Base-by-base conservation (phyloP, 2,797 vertebrate species). In the Sparidentex hasta region DNA sequence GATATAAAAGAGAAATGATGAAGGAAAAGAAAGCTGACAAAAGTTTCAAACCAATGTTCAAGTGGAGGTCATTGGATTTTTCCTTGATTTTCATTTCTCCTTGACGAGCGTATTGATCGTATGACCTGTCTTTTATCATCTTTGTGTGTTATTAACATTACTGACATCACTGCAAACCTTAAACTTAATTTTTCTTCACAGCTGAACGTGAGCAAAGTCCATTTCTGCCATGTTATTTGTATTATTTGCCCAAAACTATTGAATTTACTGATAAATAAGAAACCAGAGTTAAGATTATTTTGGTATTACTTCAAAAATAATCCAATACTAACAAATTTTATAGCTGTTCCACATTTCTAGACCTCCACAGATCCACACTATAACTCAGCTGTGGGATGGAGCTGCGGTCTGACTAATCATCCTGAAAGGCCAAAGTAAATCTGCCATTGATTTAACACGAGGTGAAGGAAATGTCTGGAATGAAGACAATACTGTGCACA, bases 401-500 rank as follows among this genome's bases (percentile, higher is more conserved):
- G 29, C 52, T 66, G 43, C 57, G 57, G 44, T 76, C 82, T 69
- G 56, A 71, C 29, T 78, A 51, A 89, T 69, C 68, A 13, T 61
- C 43, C 25, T 41, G 4, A 76, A 68, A 1, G 2, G 52, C n/a
- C 12, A 43, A 61, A 78, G 61, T 71, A 76, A 85, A 82, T 67
- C 20, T 59, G 3, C 12, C 54, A 77, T 77, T 73, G 82, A 86
- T 82, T 85, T 64, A 43, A 75, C 65, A 85, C 18, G 48, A 71
- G 38, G 21, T n/a, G 33, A 71, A 69, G 50, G 61, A 83, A 87
- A 76, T 8, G 43, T 17, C 50, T 43, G 52, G 27, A 61, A 71
- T 62, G 17, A 81, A 78, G 69, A 85, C 81, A 64, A 65, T 83
- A 69, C 1, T 0, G 5, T 50, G 33, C 57, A 59, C 76, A 82